Base-by-base conservation (phyloP, 2,113 vertebrate genomes). In the Thunnus maccoyii region DNA sequence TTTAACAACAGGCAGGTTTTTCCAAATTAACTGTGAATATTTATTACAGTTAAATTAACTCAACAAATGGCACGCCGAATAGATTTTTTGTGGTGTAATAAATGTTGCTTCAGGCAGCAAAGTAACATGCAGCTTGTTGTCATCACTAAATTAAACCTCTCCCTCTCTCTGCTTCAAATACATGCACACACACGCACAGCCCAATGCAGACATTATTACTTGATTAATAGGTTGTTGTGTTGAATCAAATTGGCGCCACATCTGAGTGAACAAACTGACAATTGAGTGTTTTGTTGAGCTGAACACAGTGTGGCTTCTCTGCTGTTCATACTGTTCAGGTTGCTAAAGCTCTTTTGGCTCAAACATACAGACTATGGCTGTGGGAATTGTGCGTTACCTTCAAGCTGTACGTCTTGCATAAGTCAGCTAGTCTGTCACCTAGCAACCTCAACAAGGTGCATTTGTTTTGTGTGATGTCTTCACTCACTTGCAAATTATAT, bases 381-480 rank as follows among this genome's bases (percentile, higher is more conserved):
- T 3, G 11, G 58, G 27, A 72, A 6, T 55, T 13, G 4, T 63
- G 7, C 12, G 18, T 67, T 47, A 60, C 2, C 32, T 20, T 71
- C 57, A 55, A 15, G 3, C 27, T 47, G 6, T 41, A 41, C 1
- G 36, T 41, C 8, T 41, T 41, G 36, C 36, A 9, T 9, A 41
- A 41, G 16, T 54, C 58, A 41, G 46, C 55, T 11, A 30, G 52
- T 74, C 32, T 61, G 72, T 73, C 55, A 1, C 72, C 54, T 78
- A 76, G 75, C 78, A 85, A 79, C 65, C 55, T 52, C 13, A 17
- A n/a, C 3, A 22, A 62, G 48, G 52, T 60, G 36, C 16, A 55
- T 30, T 9, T 0, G 58, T 58, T 64, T 27, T 27, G 15, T 18
- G 2, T 25, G 18, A n/a, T 4, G 5, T 41, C 36, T 41, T 41